Evolutionary conservation across 2,888 invertebrate genomes (phyloP).

Genomic region (Acleris emargana): DNA sequence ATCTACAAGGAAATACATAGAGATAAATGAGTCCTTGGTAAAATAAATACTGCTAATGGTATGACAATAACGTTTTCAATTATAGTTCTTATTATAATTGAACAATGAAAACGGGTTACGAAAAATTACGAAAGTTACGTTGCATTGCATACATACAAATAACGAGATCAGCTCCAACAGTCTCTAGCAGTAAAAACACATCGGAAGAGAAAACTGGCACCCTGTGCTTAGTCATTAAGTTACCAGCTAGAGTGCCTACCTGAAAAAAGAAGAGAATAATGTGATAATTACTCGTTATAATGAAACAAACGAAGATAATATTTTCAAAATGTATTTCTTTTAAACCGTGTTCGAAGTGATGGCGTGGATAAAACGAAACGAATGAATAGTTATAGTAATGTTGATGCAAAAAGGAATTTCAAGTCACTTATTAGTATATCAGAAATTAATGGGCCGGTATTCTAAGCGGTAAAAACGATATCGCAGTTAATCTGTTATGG

Average conservation of each 20-base stretch:
- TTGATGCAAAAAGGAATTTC: no score
- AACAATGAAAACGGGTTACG: not conserved
- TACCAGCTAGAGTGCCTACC: constrained; percentile 87
- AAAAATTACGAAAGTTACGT: not conserved
- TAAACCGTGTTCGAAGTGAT: no score
- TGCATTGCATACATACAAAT: constrained; percentile 47
- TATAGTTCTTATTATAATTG: no score
- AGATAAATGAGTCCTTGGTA: not conserved
- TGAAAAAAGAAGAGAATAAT: constrained; percentile 47
- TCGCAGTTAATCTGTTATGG: no score
- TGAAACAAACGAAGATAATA: not conserved
- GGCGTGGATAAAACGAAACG: no score
- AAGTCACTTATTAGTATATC: no score
- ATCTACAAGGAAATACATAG: constrained; percentile 7
- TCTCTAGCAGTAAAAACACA: constrained; percentile 79
- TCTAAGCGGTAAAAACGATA: no score
- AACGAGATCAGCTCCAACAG: constrained; percentile 54
- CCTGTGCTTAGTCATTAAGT: constrained; percentile 86
- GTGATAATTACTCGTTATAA: not conserved
- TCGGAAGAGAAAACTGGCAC: constrained; percentile 88
- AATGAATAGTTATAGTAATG: no score
- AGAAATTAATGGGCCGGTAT: no score
- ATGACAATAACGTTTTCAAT: not conserved
- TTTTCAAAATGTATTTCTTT: no score
- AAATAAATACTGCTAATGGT: not conserved